Base-by-base conservation (phyloP, 2,113 vertebrate genomes). In the Martes martes region DNA sequence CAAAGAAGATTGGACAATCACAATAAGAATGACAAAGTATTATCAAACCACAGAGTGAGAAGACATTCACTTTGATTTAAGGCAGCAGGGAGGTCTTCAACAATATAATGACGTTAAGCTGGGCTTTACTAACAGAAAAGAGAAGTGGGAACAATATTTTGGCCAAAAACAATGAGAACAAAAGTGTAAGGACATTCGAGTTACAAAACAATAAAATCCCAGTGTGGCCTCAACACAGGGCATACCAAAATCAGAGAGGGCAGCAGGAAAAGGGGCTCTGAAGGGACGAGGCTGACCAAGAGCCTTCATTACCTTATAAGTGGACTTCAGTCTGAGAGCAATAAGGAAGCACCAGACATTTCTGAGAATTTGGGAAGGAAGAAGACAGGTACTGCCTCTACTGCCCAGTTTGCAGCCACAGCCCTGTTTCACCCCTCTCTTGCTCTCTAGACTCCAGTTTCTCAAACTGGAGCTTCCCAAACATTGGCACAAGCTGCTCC, bases 401-500 rank as follows among this genome's bases (percentile, higher is more conserved):
- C 33, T 0, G 0, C 19, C 36, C 31, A 11, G 2, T 11, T 28
- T 82, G 14, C 19, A 55, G 78, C 52, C 42, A 18, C 1, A 55
- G 1, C 67, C 39, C 69, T 39, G 16, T 28, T 24, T 86, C 19
- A 28, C 21, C 42, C n/a, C 45, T 88, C 24, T 21, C 74, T 81
- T 45, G 7, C 42, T 73, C 5, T 59, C 84, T 39, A 50, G 33
- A 87, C 39, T 52, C 28, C 31, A 42, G 31, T 23, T n/a, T 79
- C 73, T 59, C 7, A 59, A 24, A 59, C 21, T 89, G n/a, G 31
- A 76, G 65, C 39, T 65, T 45, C 94, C 6, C 9, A 15, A 23
- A 76, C 52, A 57, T 0, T 15, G 52, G 90, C 36, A 71, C 33
- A 19, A 61, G 47, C 84, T 67, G 26, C 33, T 13, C 59, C 36